Evolutionary conservation across 2,888 invertebrate species (phyloP), one percentile per base, ranked within the genome.

Genomic region (Onchidella celtica): DNA sequence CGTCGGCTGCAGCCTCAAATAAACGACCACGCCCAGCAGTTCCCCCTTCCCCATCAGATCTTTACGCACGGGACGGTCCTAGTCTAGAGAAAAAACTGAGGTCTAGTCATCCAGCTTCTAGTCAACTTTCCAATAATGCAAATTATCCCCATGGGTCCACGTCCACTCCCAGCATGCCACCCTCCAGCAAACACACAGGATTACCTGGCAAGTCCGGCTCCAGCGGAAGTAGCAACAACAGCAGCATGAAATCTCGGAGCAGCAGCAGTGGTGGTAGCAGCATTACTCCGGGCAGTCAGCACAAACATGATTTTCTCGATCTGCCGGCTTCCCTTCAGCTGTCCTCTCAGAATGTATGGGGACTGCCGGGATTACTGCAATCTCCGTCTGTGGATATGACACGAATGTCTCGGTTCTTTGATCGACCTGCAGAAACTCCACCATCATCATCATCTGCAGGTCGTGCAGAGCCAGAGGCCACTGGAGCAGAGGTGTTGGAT

Each of bases 361-460:
- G 81, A 73, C 65, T 70, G 57, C 77, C 82, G 6, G 65, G 80
- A 21, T 66, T 74, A 68, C 68, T 82, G 47, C 82, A 79, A 17
- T 73, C 82, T 0, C 81, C 79, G 6, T 72, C 82, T 29, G 74
- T 81, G 47, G 84, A 84, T 29, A 73, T 81, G 70, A 74, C 79
- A 11, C 75, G 80, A 47, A 82, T 84, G 78, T 80, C 84, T 74
- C 82, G 82, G 27, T 83, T 76, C 78, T 81, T 74, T 74, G 75
- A 80, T 29, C 77, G 76, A 24, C 81, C 69, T 27, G 27, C 29
- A n/a, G 81, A 76, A 76, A 63, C 76, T 24, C 24, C 81, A 34
- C 40, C 81, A 3, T 32, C 80, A 38, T 66, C 81, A 40, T 57
- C 80, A 29, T 74, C 80, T 32, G 61, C 57, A 55, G 66, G 59